These are phyloP conservation scores for Mesocricetus auratus DNA, from an alignment of 2,113 vertebrate species.

Conservation along the genomic window DNA sequence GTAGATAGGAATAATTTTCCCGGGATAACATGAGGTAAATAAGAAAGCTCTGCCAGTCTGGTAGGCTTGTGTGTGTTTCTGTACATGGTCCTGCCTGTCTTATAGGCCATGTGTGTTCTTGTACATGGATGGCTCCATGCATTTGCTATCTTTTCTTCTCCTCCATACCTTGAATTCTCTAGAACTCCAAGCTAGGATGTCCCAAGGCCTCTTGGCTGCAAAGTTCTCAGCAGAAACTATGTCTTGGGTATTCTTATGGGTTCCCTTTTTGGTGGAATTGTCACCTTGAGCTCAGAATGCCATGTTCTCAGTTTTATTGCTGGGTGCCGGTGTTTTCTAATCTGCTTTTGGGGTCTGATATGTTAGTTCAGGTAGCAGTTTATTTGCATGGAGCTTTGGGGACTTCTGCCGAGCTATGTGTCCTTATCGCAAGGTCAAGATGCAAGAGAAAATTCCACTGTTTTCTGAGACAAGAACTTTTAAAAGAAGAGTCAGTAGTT, in stretches of 20 bases:
- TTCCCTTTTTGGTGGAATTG: slow-evolving; percentile 12
- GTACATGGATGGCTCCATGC: background rate
- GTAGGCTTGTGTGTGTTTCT: background rate
- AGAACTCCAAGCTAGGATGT: background rate
- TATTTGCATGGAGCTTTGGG: background rate
- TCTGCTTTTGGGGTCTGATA: background rate
- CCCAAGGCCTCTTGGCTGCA: background rate
- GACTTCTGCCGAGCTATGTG: background rate
- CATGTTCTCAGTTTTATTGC: background rate
- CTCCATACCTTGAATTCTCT: background rate
- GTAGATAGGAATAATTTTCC: background rate
- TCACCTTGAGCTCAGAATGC: background rate
- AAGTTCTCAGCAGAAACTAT: background rate
- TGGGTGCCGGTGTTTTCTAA: background rate
- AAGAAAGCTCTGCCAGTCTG: background rate
- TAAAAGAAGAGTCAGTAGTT: background rate
- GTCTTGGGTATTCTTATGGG: background rate
- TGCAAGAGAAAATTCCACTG: background rate
- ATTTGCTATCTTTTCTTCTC: background rate
- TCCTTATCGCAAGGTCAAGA: background rate
- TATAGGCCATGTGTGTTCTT: background rate
- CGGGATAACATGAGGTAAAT: background rate
- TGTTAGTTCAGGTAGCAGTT: background rate
- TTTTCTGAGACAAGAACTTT: background rate
- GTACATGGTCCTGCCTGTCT: background rate